phyloP scores from a whole-genome alignment of 2,888 invertebrate genomes.

The Drosophila robusta region DNA sequence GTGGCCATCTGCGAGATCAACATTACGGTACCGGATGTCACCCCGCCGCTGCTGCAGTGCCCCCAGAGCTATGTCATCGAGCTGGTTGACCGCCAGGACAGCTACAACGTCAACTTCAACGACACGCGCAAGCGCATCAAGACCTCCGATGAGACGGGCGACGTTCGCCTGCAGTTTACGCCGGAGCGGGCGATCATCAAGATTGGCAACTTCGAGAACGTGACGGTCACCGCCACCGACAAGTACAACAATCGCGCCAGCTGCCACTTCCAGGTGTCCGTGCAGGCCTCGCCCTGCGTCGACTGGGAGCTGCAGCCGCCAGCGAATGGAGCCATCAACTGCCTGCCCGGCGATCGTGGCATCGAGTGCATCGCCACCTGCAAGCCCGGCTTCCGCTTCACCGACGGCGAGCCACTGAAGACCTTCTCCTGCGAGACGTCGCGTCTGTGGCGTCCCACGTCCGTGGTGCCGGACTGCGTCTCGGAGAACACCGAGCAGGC shows the following conservation, averaged over 20 bases:
- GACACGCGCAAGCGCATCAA: slow-evolving; percentile 94
- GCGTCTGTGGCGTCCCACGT: slow-evolving; percentile 93
- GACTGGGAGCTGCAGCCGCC: slow-evolving; percentile 97
- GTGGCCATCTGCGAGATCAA: slow-evolving; percentile 98
- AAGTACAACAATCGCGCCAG: slow-evolving; percentile 94
- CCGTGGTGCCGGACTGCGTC: slow-evolving; percentile 97
- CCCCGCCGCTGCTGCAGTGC: slow-evolving; percentile 95
- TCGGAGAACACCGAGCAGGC: slow-evolving; percentile 98
- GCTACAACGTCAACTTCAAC: slow-evolving; percentile 95
- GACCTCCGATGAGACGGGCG: slow-evolving; percentile 94
- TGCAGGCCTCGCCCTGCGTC: slow-evolving; percentile 96
- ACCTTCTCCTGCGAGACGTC: slow-evolving; percentile 93
- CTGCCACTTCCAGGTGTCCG: slow-evolving; percentile 97
- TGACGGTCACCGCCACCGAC: slow-evolving; percentile 95
- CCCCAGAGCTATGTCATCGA: slow-evolving; percentile 98
- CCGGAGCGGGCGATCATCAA: slow-evolving; percentile 94
- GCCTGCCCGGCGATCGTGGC: slow-evolving; percentile 92
- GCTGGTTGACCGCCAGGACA: slow-evolving; percentile 94
- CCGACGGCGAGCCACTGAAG: slow-evolving; percentile 95
- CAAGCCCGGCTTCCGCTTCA: slow-evolving; percentile 94
- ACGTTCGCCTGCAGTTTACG: slow-evolving; percentile 92
- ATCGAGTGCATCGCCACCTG: slow-evolving; percentile 96
- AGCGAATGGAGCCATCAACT: slow-evolving; percentile 94
- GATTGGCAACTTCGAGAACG: slow-evolving; percentile 95
- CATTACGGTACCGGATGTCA: slow-evolving; percentile 96